These are phyloP conservation scores for Sus cebifrons DNA, from an alignment of 2,797 vertebrate genomes.

Conservation along the genomic window DNA sequence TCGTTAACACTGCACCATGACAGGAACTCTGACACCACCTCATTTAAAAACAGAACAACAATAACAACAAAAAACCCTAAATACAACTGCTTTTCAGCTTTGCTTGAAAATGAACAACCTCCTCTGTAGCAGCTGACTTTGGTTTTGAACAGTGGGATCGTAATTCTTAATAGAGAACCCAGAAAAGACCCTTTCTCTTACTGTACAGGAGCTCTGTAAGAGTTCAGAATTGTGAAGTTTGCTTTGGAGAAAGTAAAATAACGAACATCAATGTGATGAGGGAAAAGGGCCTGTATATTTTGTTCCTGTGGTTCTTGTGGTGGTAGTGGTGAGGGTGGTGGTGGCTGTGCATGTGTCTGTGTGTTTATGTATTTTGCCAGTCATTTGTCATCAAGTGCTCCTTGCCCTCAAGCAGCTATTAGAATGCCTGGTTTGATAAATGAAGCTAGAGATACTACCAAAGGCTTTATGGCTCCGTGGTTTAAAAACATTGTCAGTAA, in stretches of 20 bases:
- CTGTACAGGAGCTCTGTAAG: not conserved
- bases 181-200: constrained; percentile 33
- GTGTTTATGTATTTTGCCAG: constrained; percentile 69
- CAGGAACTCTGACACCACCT: not conserved
- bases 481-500: constrained; percentile 83
- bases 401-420: constrained; percentile 76
- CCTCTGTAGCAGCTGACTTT: constrained; percentile 62
- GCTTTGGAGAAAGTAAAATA: constrained; percentile 7
- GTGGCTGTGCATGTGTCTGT: not conserved
- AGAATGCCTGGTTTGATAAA: constrained; percentile 83
- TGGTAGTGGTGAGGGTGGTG: not conserved
- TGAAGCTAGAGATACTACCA: constrained; percentile 78
- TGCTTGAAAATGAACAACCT: constrained; percentile 69
- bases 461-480: constrained; percentile 76
- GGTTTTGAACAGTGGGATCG: constrained; percentile 54
- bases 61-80: not conserved
- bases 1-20: no score
- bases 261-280: not conserved
- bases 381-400: constrained; percentile 77
- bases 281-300: not conserved
- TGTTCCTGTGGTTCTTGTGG: not conserved
- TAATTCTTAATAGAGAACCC: constrained; percentile 50
- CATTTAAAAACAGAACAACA: constrained; percentile 31
- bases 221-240: constrained; percentile 38
- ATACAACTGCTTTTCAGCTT: constrained; percentile 15